Percentiles rank a stretch among this genome's conserved stretches.
These are phyloP conservation scores for Cavia porcellus DNA, from an alignment of 2,113 vertebrate species.

Conservation along the genomic window DNA sequence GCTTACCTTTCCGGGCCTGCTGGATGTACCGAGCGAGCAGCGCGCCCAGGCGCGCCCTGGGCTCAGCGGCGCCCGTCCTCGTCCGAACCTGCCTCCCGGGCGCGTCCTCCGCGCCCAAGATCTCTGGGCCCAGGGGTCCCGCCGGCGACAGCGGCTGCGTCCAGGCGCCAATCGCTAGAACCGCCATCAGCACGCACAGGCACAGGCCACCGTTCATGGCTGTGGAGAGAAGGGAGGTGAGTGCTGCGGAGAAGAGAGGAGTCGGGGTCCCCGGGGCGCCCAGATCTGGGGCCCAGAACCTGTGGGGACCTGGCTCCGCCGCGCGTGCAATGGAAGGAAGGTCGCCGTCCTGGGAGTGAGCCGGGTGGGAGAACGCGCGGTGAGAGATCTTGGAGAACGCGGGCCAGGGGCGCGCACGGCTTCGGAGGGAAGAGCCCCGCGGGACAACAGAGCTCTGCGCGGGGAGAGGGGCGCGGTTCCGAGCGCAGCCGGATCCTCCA, in stretches of 20 bases:
- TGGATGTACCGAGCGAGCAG: constrained; percentile 94
- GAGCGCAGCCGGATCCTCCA: neutral
- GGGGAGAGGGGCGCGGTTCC: neutral
- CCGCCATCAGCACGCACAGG: constrained; percentile 92
- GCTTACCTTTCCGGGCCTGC: constrained; percentile 93
- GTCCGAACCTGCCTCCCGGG: constrained; percentile 86
- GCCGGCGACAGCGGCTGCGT: constrained; percentile 88
- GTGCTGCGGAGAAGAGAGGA: neutral
- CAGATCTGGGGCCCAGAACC: neutral
- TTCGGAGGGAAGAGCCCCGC: neutral
- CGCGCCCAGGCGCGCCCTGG: constrained; percentile 91
- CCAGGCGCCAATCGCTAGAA: constrained; percentile 90
- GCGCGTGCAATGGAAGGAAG: neutral
- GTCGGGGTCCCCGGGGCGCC: neutral
- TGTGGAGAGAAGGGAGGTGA: constrained; percentile 60
- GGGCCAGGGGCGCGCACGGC: neutral
- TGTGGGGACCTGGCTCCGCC: neutral
- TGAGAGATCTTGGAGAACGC: neutral
- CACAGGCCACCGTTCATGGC: constrained; percentile 93
- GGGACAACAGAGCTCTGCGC: neutral
- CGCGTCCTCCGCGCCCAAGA: constrained; percentile 82
- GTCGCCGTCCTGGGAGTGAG: neutral
- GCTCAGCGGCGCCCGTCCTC: constrained; percentile 87
- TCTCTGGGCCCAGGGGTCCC: constrained; percentile 79
- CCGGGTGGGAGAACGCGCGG: neutral